These are phyloP conservation scores for Dinothrombium tinctorium DNA, from an alignment of 1,140 invertebrate species.

Conservation along the genomic window DNA sequence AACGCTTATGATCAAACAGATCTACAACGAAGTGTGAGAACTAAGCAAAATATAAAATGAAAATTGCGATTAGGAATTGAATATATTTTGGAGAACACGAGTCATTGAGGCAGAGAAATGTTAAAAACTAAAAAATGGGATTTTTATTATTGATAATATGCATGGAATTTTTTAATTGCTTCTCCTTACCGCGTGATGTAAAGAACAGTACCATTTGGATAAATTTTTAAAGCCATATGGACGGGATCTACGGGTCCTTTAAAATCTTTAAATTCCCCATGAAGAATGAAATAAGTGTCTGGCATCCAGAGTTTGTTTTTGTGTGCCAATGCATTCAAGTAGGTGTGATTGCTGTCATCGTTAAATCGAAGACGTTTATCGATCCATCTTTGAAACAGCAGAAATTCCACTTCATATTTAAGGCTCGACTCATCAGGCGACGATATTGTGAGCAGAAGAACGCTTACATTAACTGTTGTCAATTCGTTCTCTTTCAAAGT, in stretches of 20 bases:
- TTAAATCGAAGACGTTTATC: constrained; percentile 60
- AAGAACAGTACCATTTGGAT: constrained; percentile 68
- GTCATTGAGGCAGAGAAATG: too few species aligned
- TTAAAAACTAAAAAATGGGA: too few species aligned
- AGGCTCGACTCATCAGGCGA: constrained; percentile 83
- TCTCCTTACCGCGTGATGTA: constrained; percentile 50
- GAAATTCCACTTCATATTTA: constrained; percentile 84
- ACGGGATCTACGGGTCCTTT: constrained; percentile 66
- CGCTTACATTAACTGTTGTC: constrained; percentile 74
- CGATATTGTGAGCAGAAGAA: constrained; percentile 66
- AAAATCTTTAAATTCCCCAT: constrained; percentile 46
- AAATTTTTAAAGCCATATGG: constrained; percentile 68
- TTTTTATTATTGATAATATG: too few species aligned
- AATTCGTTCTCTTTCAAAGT: too few species aligned
- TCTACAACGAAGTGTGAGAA: too few species aligned
- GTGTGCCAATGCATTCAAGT: constrained; percentile 68
- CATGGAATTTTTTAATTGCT: too few species aligned
- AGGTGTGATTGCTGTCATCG: constrained; percentile 56
- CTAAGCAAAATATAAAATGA: too few species aligned
- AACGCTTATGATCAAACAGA: too few species aligned
- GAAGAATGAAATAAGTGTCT: constrained; percentile 83
- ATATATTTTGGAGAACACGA: too few species aligned
- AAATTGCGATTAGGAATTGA: too few species aligned
- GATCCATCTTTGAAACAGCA: constrained; percentile 69
- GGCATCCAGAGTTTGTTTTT: constrained; percentile 70